phyloP scores from a whole-genome alignment of 2,113 vertebrate genomes.

The Lucifuga dentata region DNA sequence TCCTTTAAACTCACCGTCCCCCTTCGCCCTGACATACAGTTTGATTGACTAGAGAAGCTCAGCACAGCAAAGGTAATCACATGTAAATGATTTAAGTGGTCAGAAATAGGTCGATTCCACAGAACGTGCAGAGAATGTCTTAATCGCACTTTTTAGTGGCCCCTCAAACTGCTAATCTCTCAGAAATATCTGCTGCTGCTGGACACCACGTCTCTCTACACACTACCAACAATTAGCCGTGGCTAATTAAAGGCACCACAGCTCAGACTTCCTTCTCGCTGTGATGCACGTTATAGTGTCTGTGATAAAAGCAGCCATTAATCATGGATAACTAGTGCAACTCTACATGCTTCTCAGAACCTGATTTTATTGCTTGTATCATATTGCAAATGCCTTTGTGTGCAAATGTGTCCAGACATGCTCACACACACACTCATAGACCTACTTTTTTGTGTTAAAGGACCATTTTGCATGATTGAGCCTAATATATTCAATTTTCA shows the following conservation, averaged over 20 bases:
- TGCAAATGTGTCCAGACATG: not conserved
- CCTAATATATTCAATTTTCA: too few relatives aligned
- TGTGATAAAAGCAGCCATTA: conserved; percentile 30
- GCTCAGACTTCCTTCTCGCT: conserved; percentile 15
- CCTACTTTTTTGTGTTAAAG: too few relatives aligned
- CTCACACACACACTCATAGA: not conserved
- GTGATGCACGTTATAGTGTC: conserved; percentile 19
- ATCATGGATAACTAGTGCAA: conserved; percentile 21
- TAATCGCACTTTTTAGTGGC: conserved; percentile 69
- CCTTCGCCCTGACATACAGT: not conserved
- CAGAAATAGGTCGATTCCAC: conserved; percentile 67
- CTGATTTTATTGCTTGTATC: conserved; percentile 16
- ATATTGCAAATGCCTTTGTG: conserved; percentile 29
- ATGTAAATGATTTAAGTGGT: conserved; percentile 79
- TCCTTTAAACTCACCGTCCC: conserved; percentile 4
- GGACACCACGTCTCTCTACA: conserved; percentile 51
- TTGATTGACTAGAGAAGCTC: not conserved
- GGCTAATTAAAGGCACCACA: conserved; percentile 58
- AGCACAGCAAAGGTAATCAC: conserved; percentile 69
- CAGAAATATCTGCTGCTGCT: conserved; percentile 65
- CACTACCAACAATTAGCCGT: conserved; percentile 57
- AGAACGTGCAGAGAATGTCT: conserved; percentile 75
- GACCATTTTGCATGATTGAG: too few relatives aligned
- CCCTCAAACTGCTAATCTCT: conserved; percentile 70
- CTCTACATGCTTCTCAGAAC: not conserved